Evolutionary conservation across 1,140 invertebrate genomes (phyloP), one percentile per base, ranked within the genome.

Genomic region (Drosophila lacteicornis): DNA sequence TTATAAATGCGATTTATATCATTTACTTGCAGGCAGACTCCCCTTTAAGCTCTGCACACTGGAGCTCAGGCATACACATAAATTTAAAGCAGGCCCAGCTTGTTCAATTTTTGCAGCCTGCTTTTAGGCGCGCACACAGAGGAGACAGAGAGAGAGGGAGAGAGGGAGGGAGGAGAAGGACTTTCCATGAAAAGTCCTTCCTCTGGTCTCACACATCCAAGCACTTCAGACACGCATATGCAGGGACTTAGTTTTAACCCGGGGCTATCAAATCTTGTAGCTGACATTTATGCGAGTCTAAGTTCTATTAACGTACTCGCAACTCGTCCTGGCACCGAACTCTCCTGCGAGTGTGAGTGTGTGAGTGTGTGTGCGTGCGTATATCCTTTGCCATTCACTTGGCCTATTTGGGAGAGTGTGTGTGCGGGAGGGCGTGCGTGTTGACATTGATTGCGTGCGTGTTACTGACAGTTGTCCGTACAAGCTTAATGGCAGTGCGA

Each of bases 261-360:
- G 81, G 61, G 63, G 85, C 79, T 79, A 90, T 85, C 67, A 74
- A 91, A 85, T 82, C 85, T 90, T 90, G 81, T 85, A 70, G 81
- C 79, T 85, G 85, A 90, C 85, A 90, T 90, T 90, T 90, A 90
- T 90, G 85, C 86, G 77, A 80, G 80, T 75, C 80, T 88, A 71
- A 83, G 61, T 79, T 73, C 65, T 80, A 82, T 80, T 80, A 88
- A 80, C 69, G 80, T 73, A 43, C 55, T 67, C 50, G 55, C 58
- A 71, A 57, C 73, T 65, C 53, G 58, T 60, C 36, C 27, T 61
- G 42, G 50, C 60, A 58, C 53, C 73, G 27, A 49, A 45, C 50
- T 17, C 51, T 17, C 51, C 30, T 19, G 33, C 36, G 33, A 36
- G 12, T 36, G 25, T 63, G 45, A 33, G 45, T 69, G 19, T 27